phyloP scores from a whole-genome alignment of 1,140 invertebrate genomes.

The Agraylea sexmaculata region DNA sequence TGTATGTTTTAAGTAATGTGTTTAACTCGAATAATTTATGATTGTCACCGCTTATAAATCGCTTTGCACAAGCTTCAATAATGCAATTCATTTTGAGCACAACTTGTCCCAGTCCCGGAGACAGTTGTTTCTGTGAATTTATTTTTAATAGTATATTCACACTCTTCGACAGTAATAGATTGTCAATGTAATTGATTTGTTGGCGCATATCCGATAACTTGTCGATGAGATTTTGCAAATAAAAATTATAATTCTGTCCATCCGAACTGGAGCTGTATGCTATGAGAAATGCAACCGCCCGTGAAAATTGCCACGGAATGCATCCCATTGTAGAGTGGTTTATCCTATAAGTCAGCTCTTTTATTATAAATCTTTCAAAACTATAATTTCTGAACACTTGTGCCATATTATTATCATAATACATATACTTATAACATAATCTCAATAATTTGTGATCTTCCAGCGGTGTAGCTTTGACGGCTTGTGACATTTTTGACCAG shows the following conservation, averaged over 20 bases:
- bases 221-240: slow-evolving; percentile 17
- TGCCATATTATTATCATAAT: slow-evolving; percentile 29
- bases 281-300: slow-evolving; percentile 27
- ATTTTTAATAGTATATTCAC: background rate
- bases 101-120: slow-evolving; percentile 2
- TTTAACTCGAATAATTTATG: slow-evolving; percentile 5
- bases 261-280: slow-evolving; percentile 21
- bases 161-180: slow-evolving; percentile 7
- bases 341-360: slow-evolving; percentile 24
- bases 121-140: slow-evolving; percentile 1
- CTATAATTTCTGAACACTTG: slow-evolving; percentile 27
- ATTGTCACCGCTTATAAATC: slow-evolving; percentile 1
- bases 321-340: slow-evolving; percentile 18
- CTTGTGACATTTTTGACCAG: slow-evolving; percentile 24
- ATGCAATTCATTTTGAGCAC: background rate
- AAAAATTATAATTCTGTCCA: slow-evolving; percentile 8
- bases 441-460: slow-evolving; percentile 19
- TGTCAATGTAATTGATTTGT: slow-evolving; percentile 9
- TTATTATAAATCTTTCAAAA: slow-evolving; percentile 30
- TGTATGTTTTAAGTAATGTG: background rate
- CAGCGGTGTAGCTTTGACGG: slow-evolving; percentile 16
- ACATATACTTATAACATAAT: slow-evolving; percentile 30
- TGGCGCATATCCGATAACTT: slow-evolving; percentile 16
- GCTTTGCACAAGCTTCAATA: background rate
- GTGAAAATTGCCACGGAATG: slow-evolving; percentile 25